Evolutionary conservation across 2,888 invertebrate species (phyloP).

Genomic region (Esperia sulphurella): DNA sequence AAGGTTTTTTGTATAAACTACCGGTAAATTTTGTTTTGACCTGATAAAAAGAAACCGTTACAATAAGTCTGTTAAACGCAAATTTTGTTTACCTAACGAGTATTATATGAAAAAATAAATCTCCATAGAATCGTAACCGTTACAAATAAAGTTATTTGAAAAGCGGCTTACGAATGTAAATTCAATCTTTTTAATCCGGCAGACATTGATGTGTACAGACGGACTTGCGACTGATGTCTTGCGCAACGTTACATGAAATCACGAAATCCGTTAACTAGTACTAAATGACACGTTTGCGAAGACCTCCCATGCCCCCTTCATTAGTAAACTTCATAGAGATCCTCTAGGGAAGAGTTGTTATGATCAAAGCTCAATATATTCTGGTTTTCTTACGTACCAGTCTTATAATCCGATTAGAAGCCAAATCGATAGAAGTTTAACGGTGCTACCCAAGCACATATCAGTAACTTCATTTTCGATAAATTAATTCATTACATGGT

Average conservation of each 20-base stretch:
- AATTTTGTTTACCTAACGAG: no score
- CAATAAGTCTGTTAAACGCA: neutral
- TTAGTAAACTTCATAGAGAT: neutral
- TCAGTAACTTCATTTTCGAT: constrained; percentile 9
- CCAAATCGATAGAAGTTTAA: constrained; percentile 53
- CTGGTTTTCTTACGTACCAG: constrained; percentile 16
- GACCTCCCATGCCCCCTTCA: neutral
- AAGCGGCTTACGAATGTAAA: constrained; percentile 57
- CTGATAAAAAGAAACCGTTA: no score
- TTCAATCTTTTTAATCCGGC: constrained; percentile 23
- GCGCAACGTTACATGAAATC: constrained; percentile 59
- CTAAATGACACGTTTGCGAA: constrained; percentile 9
- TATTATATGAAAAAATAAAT: no score
- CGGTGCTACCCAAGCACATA: constrained; percentile 26
- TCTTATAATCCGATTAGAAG: constrained; percentile 61
- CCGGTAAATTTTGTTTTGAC: no score
- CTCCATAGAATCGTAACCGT: constrained; percentile 13
- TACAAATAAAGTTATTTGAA: constrained; percentile 26
- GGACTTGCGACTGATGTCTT: constrained; percentile 31
- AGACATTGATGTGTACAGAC: constrained; percentile 21
- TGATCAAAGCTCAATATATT: neutral
- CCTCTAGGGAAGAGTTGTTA: neutral
- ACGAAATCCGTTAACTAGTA: constrained; percentile 52
- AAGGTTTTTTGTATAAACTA: constrained; percentile 4
- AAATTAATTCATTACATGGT: neutral